A percentile compares a stretch with the other conserved stretches of the same genome.
phyloP scores from a whole-genome alignment of 23 tunicate species.

The Diplosoma virens region DNA sequence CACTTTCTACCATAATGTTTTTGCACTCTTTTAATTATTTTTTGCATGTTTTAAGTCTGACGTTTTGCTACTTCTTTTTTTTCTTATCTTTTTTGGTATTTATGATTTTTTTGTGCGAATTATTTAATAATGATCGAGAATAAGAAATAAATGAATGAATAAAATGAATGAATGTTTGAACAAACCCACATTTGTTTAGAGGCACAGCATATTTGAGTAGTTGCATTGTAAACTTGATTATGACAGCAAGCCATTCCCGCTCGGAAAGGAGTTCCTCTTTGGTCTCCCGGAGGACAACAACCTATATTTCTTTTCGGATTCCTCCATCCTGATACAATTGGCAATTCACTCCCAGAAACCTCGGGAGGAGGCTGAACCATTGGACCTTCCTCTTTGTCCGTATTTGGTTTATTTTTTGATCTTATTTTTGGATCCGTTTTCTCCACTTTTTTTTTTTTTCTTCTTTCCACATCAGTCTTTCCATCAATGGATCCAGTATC shows the following conservation, averaged over 20 bases:
- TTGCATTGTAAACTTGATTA: constrained; percentile 58
- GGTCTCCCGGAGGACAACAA: constrained; percentile 88
- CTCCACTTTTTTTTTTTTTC: neutral
- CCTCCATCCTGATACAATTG: constrained; percentile 40
- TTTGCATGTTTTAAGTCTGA: no score
- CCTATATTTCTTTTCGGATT: constrained; percentile 32
- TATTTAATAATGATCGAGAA: no score
- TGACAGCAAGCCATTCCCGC: constrained; percentile 80
- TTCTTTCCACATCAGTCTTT: neutral
- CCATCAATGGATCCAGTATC: no score
- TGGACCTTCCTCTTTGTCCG: neutral
- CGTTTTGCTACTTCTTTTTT: no score
- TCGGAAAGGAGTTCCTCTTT: constrained; percentile 36
- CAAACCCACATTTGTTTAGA: constrained; percentile 40
- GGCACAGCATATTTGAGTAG: constrained; percentile 67
- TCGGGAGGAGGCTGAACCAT: neutral
- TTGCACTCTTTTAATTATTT: no score
- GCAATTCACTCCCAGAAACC: neutral
- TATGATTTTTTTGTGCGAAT: no score
- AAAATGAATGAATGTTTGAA: neutral
- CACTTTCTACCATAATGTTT: no score
- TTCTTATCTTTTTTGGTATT: no score
- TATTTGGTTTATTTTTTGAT: neutral
- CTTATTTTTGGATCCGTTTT: neutral
- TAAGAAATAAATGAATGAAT: no score